Conservation (phyloP, 2,888 invertebrate species). For the Idaea aversata region DNA sequence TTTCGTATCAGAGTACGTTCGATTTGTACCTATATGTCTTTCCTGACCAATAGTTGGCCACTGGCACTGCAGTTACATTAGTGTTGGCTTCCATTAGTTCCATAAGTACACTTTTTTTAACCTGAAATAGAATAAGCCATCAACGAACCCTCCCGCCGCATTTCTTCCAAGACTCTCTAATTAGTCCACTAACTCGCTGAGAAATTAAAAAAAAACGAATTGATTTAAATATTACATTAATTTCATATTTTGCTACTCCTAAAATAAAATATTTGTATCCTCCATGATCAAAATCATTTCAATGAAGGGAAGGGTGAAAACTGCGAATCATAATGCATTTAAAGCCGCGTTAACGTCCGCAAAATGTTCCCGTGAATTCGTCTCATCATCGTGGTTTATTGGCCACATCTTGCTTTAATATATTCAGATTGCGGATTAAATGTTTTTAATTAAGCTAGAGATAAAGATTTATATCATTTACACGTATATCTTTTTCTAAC, state of each 20-base stretch:
- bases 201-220: too few relatives aligned
- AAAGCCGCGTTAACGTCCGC: constrained; percentile 15
- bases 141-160: too few relatives aligned
- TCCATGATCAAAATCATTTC: neutral
- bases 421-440: constrained; percentile 73
- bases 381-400: constrained; percentile 56
- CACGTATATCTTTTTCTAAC: constrained; percentile 47
- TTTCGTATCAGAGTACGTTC: too few relatives aligned
- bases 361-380: constrained; percentile 42
- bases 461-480: constrained; percentile 53
- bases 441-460: constrained; percentile 67
- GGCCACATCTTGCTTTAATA: constrained; percentile 56
- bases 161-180: too few relatives aligned
- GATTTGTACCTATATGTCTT: too few relatives aligned
- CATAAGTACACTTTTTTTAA: too few relatives aligned
- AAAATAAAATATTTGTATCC: neutral
- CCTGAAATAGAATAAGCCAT: too few relatives aligned
- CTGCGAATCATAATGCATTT: neutral
- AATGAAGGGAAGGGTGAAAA: neutral
- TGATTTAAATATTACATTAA: neutral
- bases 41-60: too few relatives aligned
- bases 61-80: too few relatives aligned
- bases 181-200: too few relatives aligned
- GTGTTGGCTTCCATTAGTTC: too few relatives aligned
- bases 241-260: neutral